A percentile compares a stretch with the other conserved stretches of the same genome.
phyloP scores from a whole-genome alignment of 2,113 vertebrate species.

The Rattus norvegicus region GRCr8 NC_086039.1:105335001-105335500 shows the following conservation, averaged over 20 bases:
- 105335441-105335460: neutral
- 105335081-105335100: neutral
- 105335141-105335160: neutral
- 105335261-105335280: neutral
- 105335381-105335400: constrained; percentile 80
- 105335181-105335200: constrained; percentile 40
- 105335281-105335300: neutral
- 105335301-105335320: neutral
- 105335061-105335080: neutral
- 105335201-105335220: neutral
- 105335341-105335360: constrained; percentile 35
- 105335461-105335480: neutral
- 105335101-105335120: neutral
- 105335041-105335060: neutral
- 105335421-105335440: constrained; percentile 1
- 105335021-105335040: neutral
- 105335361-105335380: constrained; percentile 52
- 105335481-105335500: no score
- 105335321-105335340: neutral
- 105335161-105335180: neutral
- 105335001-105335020: neutral
- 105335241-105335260: neutral
- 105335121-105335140: neutral
- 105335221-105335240: neutral
- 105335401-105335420: constrained; percentile 37